Percentiles rank a stretch among this genome's conserved stretches.
Evolutionary conservation across 2,113 vertebrate species (phyloP).

Genomic region (Platichthys flesus): DNA sequence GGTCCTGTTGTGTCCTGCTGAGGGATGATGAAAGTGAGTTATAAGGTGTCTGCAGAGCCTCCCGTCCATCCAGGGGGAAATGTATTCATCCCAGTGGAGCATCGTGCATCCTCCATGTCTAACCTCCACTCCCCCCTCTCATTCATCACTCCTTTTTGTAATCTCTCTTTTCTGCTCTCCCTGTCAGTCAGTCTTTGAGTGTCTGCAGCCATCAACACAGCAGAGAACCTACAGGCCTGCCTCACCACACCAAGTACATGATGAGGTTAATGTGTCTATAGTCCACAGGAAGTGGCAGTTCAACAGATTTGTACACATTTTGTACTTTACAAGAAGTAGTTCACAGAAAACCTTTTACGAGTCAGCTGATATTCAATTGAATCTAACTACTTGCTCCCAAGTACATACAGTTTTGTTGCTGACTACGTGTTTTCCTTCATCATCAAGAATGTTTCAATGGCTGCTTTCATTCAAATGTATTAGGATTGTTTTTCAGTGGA

Average conservation of each 20-base stretch:
- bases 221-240: not conserved
- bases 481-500: not conserved
- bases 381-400: not conserved
- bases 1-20: constrained; percentile 38
- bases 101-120: constrained; percentile 53
- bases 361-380: not conserved
- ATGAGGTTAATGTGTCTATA: no score
- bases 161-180: constrained; percentile 40
- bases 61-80: constrained; percentile 52
- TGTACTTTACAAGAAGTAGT: not conserved
- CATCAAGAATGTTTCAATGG: not conserved
- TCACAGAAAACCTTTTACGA: not conserved
- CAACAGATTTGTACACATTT: not conserved
- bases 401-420: no score
- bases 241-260: not conserved
- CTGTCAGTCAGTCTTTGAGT: constrained; percentile 33
- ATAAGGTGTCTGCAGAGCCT: constrained; percentile 39
- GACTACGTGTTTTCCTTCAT: no score
- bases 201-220: constrained; percentile 9
- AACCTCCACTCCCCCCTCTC: constrained; percentile 58
- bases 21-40: constrained; percentile 51
- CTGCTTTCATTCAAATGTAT: not conserved
- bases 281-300: no score
- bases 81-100: constrained; percentile 64
- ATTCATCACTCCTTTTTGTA: constrained; percentile 56